Evolutionary conservation across 2,113 vertebrate genomes (phyloP), one percentile per base, ranked within the genome.

Genomic region (Leuciscus idus): DNA sequence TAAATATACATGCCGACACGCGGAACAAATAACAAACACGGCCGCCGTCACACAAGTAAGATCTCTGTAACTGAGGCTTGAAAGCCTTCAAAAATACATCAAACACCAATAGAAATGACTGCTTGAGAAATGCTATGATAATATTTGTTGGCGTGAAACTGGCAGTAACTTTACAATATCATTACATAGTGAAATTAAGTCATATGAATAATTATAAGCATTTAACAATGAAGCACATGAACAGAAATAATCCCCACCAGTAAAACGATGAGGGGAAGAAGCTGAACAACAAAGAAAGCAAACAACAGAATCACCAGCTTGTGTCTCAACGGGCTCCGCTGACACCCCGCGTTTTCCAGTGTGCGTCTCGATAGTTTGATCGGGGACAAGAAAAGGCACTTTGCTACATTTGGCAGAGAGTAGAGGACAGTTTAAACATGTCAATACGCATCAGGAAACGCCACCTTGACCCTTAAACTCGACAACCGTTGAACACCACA

Each of bases 361-460:
- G 39, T 28, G 21, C 57, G 48, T 30, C 50, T 23, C 50, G 62
- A 13, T 68, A 13, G 61, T 79, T 30, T 81, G 19, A 59, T 48
- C 21, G 0, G 6, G 13, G 46, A 83, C 81, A 43, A 26, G 81
- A 57, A 75, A 86, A 88, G 87, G 87, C 87, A 88, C 87, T 86
- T 86, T 36, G 72, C 46, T 74, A n/a, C 43, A 23, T 72, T 88
- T 86, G 52, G 48, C 81, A 83, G 81, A 72, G 48, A 72, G 10
- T 7, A 21, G 26, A 23, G 26, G n/a, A 48, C 8, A 7, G 36
- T 66, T 83, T 52, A 83, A 83, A 43, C 28, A 66, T 0, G 13
- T 83, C 81, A 12, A 59, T 72, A 57, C 21, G 10, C 30, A 83
- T 83, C 66, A 73, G 50, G 30, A 73, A 57, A 83, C 4, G 30